Percentiles rank a stretch among this genome's conserved stretches.
phyloP scores from a whole-genome alignment of 2,888 invertebrate species.

The Aphodius granarius region DNA sequence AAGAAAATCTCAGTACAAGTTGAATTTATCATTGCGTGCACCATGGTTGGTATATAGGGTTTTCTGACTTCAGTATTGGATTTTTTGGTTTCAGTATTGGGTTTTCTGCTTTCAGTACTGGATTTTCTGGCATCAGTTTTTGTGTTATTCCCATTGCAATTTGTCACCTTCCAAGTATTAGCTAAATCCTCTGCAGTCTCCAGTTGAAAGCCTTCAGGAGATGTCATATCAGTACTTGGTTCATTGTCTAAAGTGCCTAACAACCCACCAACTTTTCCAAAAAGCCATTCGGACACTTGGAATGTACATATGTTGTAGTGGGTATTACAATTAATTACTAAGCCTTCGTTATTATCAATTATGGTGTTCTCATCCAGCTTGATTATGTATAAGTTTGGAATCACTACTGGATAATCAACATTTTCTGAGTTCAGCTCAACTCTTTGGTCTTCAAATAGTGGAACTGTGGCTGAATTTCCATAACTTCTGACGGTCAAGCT shows the following conservation, averaged over 20 bases:
- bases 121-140: constrained; percentile 12
- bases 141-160: background rate
- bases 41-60: constrained; percentile 19
- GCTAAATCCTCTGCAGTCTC: constrained; percentile 55
- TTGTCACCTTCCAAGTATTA: constrained; percentile 58
- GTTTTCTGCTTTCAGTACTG: background rate
- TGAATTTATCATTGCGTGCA: constrained; percentile 36
- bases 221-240: constrained; percentile 69
- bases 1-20: constrained; percentile 65
- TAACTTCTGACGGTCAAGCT: constrained; percentile 31
- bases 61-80: background rate
- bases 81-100: constrained; percentile 13
- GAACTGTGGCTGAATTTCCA: constrained; percentile 29
- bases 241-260: constrained; percentile 87
- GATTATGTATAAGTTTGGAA: constrained; percentile 56
- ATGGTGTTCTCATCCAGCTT: constrained; percentile 58
- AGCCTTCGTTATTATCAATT: constrained; percentile 57
- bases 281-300: constrained; percentile 76
- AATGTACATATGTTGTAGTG: constrained; percentile 62
- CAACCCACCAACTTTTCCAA: constrained; percentile 78
- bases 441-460: constrained; percentile 12
- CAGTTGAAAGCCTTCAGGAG: constrained; percentile 60
- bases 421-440: constrained; percentile 28
- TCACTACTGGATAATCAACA: constrained; percentile 54
- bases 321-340: constrained; percentile 60